These are phyloP conservation scores for Brachionus sp. DNA, from an alignment of 1,140 invertebrate genomes.

Conservation along the genomic window DNA sequence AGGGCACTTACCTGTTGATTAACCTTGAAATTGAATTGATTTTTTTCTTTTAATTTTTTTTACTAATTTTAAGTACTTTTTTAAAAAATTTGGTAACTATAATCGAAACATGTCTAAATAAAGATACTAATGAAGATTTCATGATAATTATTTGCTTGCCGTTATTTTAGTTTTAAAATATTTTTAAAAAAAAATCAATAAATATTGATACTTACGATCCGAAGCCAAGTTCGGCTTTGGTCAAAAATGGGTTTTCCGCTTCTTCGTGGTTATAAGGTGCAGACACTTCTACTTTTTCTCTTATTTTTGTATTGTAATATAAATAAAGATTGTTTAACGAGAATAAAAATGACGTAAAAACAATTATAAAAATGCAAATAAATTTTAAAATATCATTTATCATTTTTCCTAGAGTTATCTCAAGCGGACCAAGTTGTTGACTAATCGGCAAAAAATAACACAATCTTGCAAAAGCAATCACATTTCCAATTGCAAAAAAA, in stretches of 20 bases:
- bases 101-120: too few species aligned
- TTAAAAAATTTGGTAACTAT: too few species aligned
- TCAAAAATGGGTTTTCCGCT: conserved; percentile 12
- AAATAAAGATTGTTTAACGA: conserved; percentile 60
- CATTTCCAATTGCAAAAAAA: conserved; percentile 54
- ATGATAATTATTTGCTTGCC: too few species aligned
- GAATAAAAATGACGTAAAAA: conserved; percentile 59
- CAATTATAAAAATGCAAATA: conserved; percentile 50
- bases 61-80: too few species aligned
- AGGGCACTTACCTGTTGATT: too few species aligned
- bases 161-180: too few species aligned
- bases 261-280: conserved; percentile 42
- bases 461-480: conserved; percentile 57
- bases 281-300: conserved; percentile 53
- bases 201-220: conserved; percentile 9
- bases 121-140: too few species aligned
- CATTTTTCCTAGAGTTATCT: conserved; percentile 60
- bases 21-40: too few species aligned
- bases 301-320: conserved; percentile 58
- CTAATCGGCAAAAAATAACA: conserved; percentile 60
- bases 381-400: conserved; percentile 56
- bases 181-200: too few species aligned
- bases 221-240: conserved; percentile 6
- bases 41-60: too few species aligned
- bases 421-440: conserved; percentile 59